Percentiles rank a stretch among this genome's conserved stretches.
Evolutionary conservation across 2,888 invertebrate species (phyloP).

Genomic region (Ferrisia virgata): DNA sequence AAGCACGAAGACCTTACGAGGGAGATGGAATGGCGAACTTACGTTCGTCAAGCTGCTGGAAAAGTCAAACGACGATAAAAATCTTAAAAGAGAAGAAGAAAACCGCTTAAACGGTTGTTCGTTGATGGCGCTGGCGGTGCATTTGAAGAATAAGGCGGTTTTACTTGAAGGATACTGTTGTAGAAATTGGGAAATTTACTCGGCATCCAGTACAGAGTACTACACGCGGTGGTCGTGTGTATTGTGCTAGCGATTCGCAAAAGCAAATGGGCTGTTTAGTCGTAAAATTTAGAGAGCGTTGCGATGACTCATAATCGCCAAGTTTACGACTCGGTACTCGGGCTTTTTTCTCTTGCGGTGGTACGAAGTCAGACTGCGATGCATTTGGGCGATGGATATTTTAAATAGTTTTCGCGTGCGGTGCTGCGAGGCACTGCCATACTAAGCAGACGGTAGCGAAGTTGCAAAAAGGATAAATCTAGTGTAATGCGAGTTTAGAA

Average conservation of each 20-base stretch:
- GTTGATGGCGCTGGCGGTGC: background rate
- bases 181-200: background rate
- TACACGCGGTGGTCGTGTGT: too few species aligned
- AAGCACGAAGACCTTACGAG: background rate
- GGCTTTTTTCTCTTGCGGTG: background rate
- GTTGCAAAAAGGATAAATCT: background rate
- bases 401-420: background rate
- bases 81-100: background rate
- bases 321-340: slow-evolving; percentile 2
- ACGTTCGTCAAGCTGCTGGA: background rate
- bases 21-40: background rate
- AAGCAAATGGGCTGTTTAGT: slow-evolving; percentile 37
- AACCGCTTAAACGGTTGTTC: too few species aligned
- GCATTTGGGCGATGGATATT: background rate
- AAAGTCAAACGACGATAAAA: background rate
- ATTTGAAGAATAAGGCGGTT: background rate
- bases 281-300: slow-evolving; percentile 36
- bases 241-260: background rate
- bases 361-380: background rate
- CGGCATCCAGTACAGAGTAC: too few species aligned
- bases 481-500: background rate
- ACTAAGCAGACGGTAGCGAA: background rate
- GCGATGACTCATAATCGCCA: slow-evolving; percentile 33
- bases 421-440: background rate
- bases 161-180: background rate